phyloP scores from a whole-genome alignment of 1,140 invertebrate species.

The Leptinotarsa texana region DNA sequence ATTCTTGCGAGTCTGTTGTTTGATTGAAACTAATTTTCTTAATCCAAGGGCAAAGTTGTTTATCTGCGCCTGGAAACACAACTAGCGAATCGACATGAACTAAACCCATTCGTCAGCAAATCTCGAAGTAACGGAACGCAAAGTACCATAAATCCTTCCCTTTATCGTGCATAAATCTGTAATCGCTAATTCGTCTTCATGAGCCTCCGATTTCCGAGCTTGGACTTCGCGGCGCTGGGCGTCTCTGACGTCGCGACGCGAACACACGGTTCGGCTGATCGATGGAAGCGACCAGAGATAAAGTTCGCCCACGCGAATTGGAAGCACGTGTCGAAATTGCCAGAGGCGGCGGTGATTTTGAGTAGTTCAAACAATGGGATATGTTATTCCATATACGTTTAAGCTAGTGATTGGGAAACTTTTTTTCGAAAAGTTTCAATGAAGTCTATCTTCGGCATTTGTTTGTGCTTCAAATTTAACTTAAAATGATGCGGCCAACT shows the following conservation, averaged over 20 bases:
- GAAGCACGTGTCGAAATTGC: neutral
- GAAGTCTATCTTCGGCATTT: too few species aligned
- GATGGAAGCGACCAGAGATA: slow-evolving; percentile 12
- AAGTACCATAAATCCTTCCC: neutral
- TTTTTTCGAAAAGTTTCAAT: too few species aligned
- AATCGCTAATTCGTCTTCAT: slow-evolving; percentile 6
- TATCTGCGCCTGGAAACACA: too few species aligned
- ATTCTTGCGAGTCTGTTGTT: too few species aligned
- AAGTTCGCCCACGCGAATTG: slow-evolving; percentile 5
- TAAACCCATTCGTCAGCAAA: neutral
- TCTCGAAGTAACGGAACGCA: neutral
- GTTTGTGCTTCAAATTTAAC: too few species aligned
- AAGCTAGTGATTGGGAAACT: too few species aligned
- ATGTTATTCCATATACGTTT: too few species aligned
- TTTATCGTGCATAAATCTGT: slow-evolving; percentile 1
- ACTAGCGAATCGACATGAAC: neutral
- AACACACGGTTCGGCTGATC: neutral
- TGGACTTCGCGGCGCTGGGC: slow-evolving; percentile 11
- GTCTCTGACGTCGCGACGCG: slow-evolving; percentile 11
- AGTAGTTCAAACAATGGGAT: too few species aligned
- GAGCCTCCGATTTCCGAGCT: slow-evolving; percentile 5
- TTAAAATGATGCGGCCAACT: too few species aligned
- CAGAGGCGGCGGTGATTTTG: neutral
- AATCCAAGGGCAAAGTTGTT: too few species aligned
- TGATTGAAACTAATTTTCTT: too few species aligned